Evolutionary conservation across 2,113 vertebrate genomes (phyloP).

Genomic region (Cromileptes altivelis): DNA sequence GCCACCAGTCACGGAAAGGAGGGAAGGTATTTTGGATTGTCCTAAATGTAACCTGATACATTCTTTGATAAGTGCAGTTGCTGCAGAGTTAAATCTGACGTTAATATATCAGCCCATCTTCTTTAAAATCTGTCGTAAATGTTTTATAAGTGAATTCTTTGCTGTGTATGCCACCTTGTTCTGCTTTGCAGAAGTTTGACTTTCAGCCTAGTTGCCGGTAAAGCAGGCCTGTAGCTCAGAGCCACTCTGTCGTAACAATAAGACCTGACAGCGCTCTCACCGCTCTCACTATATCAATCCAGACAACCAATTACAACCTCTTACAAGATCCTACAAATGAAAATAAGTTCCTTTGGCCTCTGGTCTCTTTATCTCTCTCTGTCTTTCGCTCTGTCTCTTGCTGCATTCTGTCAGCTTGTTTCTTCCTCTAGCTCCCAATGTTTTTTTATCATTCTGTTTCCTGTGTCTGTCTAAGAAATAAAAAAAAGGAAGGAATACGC

Average conservation of each 20-base stretch:
- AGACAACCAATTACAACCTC: conserved; percentile 73
- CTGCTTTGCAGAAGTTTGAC: conserved; percentile 16
- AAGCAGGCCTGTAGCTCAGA: conserved; percentile 15
- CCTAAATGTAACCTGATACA: neutral
- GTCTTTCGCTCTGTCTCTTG: neutral
- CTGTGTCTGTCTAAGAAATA: neutral
- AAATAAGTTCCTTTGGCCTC: conserved; percentile 48
- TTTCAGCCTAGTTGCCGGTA: conserved; percentile 9
- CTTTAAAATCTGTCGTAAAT: neutral
- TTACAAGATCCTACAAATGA: conserved; percentile 55
- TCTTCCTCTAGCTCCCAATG: neutral
- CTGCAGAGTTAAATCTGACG: neutral
- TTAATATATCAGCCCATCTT: neutral
- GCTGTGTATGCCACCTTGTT: neutral
- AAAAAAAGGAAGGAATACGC: neutral
- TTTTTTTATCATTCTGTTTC: conserved; percentile 1
- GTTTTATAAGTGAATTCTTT: neutral
- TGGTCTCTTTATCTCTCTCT: conserved; percentile 18
- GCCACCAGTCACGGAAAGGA: neutral
- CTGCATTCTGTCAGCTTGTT: conserved; percentile 11
- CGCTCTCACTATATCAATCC: conserved; percentile 51
- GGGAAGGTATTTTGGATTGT: neutral
- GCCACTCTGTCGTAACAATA: conserved; percentile 46
- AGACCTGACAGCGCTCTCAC: conserved; percentile 40
- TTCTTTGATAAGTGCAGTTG: neutral